Percentiles rank a stretch among this genome's conserved stretches.
phyloP scores from a whole-genome alignment of 2,113 vertebrate species.

The Octodon degus region DNA sequence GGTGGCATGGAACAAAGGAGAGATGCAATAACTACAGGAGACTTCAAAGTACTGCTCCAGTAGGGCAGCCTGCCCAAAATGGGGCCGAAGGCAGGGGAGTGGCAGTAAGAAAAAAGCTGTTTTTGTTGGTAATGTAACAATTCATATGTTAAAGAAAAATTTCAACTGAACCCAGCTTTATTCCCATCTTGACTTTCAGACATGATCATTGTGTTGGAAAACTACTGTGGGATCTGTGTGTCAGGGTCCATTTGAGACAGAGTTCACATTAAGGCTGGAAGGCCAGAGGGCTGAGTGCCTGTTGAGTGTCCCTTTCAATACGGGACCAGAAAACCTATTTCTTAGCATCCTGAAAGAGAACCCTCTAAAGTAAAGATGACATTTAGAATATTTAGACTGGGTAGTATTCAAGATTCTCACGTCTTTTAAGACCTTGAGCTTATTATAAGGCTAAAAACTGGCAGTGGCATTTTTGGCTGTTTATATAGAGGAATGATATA shows the following conservation, averaged over 20 bases:
- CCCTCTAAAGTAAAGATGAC: neutral
- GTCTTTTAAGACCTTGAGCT: slow-evolving; percentile 2
- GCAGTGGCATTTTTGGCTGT: neutral
- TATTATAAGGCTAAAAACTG: slow-evolving; percentile 29
- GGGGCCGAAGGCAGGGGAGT: neutral
- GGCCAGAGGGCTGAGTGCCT: neutral
- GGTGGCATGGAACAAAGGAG: neutral
- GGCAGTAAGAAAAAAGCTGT: neutral
- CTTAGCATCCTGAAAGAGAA: neutral
- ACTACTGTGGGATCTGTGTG: neutral
- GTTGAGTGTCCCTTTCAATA: slow-evolving; percentile 21
- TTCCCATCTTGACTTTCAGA: slow-evolving; percentile 40
- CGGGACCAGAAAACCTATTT: neutral
- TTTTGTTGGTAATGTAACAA: neutral
- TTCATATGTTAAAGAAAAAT: neutral
- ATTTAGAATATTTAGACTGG: neutral
- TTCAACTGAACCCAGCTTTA: neutral
- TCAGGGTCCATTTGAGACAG: neutral
- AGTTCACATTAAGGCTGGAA: neutral
- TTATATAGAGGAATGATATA: neutral
- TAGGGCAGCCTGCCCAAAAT: neutral
- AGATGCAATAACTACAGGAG: neutral
- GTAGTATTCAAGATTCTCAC: neutral
- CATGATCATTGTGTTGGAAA: neutral
- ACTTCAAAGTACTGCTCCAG: neutral